These are phyloP conservation scores for Pyrgilauda ruficollis DNA, from an alignment of 2,113 vertebrate species.

Conservation along the genomic window DNA sequence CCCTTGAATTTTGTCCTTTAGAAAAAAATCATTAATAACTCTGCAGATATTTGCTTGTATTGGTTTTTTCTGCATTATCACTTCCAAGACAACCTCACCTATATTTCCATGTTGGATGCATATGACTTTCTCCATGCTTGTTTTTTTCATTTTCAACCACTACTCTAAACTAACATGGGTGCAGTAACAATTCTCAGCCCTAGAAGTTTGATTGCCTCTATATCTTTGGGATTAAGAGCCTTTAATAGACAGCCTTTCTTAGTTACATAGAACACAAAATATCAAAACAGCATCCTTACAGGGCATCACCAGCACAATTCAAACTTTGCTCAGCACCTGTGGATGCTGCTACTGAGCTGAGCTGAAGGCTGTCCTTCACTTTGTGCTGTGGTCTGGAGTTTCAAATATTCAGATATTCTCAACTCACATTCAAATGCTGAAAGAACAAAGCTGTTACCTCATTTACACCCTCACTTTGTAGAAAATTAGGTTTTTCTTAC, in stretches of 20 bases:
- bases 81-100: background rate
- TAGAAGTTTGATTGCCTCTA: background rate
- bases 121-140: background rate
- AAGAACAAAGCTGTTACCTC: background rate
- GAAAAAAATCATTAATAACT: background rate
- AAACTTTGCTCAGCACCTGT: fast-evolving
- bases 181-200: background rate
- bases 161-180: background rate
- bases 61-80: background rate
- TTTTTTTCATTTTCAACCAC: background rate
- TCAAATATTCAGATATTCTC: background rate
- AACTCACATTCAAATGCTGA: background rate
- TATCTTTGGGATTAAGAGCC: background rate
- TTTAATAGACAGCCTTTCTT: background rate
- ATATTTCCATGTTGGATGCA: background rate
- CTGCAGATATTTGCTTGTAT: background rate
- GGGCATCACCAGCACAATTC: background rate
- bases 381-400: background rate
- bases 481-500: background rate
- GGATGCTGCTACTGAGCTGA: background rate
- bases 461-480: background rate
- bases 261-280: background rate
- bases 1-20: background rate
- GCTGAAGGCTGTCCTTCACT: background rate
- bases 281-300: background rate